Percentiles rank a stretch among this genome's conserved stretches.
Conservation (phyloP, 2,797 vertebrate species). For the Myotis myotis region DNA sequence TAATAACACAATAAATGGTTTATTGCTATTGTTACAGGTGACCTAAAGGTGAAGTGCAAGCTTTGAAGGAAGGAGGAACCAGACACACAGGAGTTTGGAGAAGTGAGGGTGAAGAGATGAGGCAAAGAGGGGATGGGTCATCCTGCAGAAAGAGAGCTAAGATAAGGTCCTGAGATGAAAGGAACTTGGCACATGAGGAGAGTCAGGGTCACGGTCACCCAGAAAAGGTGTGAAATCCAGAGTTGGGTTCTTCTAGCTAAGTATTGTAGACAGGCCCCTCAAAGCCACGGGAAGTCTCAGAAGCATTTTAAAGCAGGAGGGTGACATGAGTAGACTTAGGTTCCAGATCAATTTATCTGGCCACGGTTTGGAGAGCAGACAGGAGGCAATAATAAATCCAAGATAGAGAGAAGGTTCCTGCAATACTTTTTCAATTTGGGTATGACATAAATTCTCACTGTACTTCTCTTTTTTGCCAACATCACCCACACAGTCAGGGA, state of each 20-base stretch:
- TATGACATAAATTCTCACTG: neutral
- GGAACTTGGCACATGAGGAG: neutral
- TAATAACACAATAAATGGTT: neutral
- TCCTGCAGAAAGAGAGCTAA: fast-evolving
- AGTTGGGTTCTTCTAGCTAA: neutral
- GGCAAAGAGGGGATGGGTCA: neutral
- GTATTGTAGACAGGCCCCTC: neutral
- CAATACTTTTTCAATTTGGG: neutral
- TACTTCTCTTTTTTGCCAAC: neutral
- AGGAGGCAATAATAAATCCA: neutral
- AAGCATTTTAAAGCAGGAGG: neutral
- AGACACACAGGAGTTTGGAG: neutral
- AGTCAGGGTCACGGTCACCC: neutral
- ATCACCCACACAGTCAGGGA: neutral
- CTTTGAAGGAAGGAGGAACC: neutral
- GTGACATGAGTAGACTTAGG: neutral
- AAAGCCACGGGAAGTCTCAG: neutral
- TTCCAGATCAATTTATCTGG: neutral
- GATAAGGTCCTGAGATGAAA: fast-evolving
- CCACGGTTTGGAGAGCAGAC: neutral
- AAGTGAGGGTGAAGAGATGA: neutral
- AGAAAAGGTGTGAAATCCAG: neutral
- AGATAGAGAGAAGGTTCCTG: neutral
- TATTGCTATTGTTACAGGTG: neutral
- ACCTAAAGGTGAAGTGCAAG: neutral